These are phyloP conservation scores for Sebastes reedi DNA, from an alignment of 2,797 vertebrate genomes.

Conservation along the genomic window DNA sequence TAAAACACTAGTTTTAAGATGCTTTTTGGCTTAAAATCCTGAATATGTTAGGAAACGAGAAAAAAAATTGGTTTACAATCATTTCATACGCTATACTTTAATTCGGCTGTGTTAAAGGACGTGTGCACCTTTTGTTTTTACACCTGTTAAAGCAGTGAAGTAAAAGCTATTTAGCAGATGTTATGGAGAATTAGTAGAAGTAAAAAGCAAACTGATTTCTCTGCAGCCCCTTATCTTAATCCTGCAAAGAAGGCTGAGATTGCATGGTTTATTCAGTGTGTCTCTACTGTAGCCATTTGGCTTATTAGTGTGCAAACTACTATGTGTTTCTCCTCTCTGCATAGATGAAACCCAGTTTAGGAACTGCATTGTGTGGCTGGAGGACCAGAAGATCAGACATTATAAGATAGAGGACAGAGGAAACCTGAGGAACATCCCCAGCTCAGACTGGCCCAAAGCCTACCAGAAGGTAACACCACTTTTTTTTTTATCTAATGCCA, in stretches of 20 bases:
- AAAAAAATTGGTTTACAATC: no score
- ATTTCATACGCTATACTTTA: fast-evolving
- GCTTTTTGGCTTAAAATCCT: fast-evolving
- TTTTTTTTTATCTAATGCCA: no score
- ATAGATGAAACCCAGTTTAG: slow-evolving; percentile 97
- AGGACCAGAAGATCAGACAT: slow-evolving; percentile 98
- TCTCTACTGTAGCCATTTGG: neutral
- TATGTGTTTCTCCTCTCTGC: neutral
- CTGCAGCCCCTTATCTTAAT: no score
- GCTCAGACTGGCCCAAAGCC: slow-evolving; percentile 91
- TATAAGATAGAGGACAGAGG: slow-evolving; percentile 98
- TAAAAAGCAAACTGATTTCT: no score
- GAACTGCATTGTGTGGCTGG: slow-evolving; percentile 98
- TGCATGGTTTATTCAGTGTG: neutral
- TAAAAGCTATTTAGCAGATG: no score
- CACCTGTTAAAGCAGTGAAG: no score
- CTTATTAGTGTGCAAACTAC: no score
- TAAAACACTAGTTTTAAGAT: fast-evolving
- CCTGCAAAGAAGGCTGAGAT: neutral
- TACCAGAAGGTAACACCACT: slow-evolving; percentile 88
- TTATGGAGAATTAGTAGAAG: no score
- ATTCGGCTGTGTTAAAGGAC: neutral
- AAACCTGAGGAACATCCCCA: slow-evolving; percentile 94
- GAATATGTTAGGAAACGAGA: neutral
- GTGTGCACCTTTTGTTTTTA: no score